These are phyloP conservation scores for Bubo bubo DNA, from an alignment of 2,113 vertebrate species.

Conservation along the genomic window DNA sequence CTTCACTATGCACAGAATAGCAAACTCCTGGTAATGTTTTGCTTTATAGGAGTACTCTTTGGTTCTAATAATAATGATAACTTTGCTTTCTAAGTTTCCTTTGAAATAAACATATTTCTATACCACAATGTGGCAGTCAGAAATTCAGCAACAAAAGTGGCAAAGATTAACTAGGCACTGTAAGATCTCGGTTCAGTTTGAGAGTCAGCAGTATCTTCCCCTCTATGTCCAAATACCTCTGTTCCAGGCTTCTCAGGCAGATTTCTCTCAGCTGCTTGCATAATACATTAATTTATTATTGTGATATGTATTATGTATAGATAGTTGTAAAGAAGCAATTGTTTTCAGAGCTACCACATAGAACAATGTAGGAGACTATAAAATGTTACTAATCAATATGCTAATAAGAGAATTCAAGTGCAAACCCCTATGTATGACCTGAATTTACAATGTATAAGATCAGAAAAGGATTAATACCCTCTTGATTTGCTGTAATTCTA, in stretches of 20 bases:
- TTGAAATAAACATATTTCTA: background rate
- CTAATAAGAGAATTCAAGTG: background rate
- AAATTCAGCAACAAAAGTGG: background rate
- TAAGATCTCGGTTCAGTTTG: background rate
- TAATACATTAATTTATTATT: background rate
- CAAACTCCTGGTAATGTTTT: background rate
- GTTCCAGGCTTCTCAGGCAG: background rate
- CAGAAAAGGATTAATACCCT: background rate
- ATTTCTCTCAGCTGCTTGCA: background rate
- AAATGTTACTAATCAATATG: background rate
- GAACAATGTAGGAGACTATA: background rate
- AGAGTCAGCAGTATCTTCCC: background rate
- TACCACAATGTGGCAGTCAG: background rate
- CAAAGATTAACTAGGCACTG: background rate
- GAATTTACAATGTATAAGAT: background rate
- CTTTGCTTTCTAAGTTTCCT: background rate
- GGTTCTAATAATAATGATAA: background rate
- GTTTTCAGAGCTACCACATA: background rate
- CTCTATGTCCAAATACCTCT: background rate
- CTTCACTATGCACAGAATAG: background rate
- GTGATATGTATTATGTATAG: background rate
- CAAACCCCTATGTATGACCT: background rate
- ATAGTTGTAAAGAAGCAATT: background rate
- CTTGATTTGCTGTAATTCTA: background rate
- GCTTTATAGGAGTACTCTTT: background rate